Percentiles rank a stretch among this genome's conserved stretches.
Conservation (phyloP, 2,888 invertebrate genomes). For the Pollenia griseotomentosa region DNA sequence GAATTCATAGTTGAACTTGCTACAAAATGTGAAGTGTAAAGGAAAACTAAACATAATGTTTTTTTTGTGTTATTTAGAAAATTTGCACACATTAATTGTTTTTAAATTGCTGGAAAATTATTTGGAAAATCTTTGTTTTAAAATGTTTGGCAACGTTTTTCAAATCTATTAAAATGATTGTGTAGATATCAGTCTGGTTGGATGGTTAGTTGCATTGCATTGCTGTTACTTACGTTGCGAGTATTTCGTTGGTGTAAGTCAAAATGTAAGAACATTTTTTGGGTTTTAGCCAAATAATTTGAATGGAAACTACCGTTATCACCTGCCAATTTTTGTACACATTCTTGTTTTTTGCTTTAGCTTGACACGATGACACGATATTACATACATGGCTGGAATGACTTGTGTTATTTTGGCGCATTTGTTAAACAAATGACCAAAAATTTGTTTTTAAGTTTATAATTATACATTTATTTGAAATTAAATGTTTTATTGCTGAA, state of each 20-base stretch:
- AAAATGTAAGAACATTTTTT: conserved; percentile 48
- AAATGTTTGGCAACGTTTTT: conserved; percentile 60
- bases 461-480: too few species aligned
- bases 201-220: background rate
- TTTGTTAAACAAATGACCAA: conserved; percentile 52
- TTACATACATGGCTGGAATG: conserved; percentile 33
- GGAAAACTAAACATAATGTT: background rate
- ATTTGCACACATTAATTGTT: conserved; percentile 67
- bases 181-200: background rate
- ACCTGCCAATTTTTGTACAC: conserved; percentile 64
- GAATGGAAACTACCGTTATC: conserved; percentile 60
- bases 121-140: conserved; percentile 58
- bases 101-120: conserved; percentile 72
- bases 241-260: background rate
- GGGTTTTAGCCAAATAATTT: conserved; percentile 61
- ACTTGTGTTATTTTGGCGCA: conserved; percentile 65
- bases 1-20: conserved; percentile 33
- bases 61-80: conserved; percentile 35
- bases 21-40: background rate
- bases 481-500: background rate
- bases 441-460: conserved; percentile 18
- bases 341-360: conserved; percentile 31
- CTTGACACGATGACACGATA: conserved; percentile 66
- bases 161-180: conserved; percentile 22
- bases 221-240: conserved; percentile 1